Conservation (phyloP, 1,140 invertebrate genomes). For the Atta colombica region DNA sequence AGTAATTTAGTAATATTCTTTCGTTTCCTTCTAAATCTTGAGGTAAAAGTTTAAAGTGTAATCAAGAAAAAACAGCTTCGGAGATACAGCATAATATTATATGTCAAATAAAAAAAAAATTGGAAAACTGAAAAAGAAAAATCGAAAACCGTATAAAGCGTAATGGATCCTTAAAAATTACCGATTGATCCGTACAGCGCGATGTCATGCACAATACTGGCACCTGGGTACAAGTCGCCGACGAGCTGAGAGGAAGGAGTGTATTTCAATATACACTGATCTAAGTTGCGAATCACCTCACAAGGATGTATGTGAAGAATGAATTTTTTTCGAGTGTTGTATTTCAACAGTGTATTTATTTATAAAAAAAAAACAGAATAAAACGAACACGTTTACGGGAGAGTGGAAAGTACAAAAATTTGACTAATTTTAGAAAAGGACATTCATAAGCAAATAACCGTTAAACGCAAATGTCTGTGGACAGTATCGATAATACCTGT, state of each 20-base stretch:
- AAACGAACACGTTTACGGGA: not conserved
- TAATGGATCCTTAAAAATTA: slow-evolving; percentile 10
- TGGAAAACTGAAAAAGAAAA: not conserved
- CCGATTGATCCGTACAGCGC: slow-evolving; percentile 66
- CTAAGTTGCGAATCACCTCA: slow-evolving; percentile 24
- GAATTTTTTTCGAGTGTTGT: slow-evolving; percentile 1
- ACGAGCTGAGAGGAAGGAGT: slow-evolving; percentile 66
- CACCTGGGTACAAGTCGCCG: slow-evolving; percentile 60
- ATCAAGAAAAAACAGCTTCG: not conserved
- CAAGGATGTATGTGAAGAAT: slow-evolving; percentile 18
- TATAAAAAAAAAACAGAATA: not conserved
- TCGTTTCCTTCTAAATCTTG: not conserved
- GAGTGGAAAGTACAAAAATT: not conserved
- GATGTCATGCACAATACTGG: slow-evolving; percentile 78
- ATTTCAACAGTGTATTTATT: not conserved
- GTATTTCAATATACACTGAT: slow-evolving; percentile 74
- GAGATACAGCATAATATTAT: not conserved
- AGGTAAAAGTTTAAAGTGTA: not conserved
- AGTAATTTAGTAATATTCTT: not conserved
- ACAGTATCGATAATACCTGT: not conserved
- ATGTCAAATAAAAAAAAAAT: not conserved
- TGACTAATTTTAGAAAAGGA: not conserved
- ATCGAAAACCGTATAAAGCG: not conserved
- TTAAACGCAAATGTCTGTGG: not conserved
- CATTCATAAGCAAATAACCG: not conserved